Percentiles rank a stretch among this genome's conserved stretches.
Evolutionary conservation across 2,888 invertebrate species (phyloP).

Genomic region (Drosophila infuscata): DNA sequence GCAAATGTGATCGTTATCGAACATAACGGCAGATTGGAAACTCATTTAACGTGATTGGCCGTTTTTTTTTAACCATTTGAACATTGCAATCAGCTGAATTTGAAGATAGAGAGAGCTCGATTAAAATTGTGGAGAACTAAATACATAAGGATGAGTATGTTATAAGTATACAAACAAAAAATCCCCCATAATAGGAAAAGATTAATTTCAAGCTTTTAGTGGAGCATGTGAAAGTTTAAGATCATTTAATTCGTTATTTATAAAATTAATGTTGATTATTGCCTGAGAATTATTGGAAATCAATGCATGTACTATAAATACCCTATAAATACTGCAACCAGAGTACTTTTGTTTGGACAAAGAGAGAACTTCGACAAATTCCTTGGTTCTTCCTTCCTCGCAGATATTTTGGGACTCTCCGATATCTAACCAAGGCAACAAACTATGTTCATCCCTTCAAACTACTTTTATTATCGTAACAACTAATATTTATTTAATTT

Average conservation of each 20-base stretch:
- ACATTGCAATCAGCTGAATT: slow-evolving; percentile 12
- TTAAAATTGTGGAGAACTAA: neutral
- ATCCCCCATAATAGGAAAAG: slow-evolving; percentile 1
- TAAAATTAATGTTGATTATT: neutral
- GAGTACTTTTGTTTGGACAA: neutral
- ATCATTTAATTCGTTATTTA: slow-evolving; percentile 1
- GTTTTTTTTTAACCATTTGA: slow-evolving; percentile 35
- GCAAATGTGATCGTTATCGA: slow-evolving; percentile 39
- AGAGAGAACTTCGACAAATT: neutral
- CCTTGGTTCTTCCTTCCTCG: neutral
- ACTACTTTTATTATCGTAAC: neutral
- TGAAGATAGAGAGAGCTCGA: slow-evolving; percentile 1
- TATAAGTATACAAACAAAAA: neutral
- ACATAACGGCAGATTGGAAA: slow-evolving; percentile 40
- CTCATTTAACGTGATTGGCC: slow-evolving; percentile 46
- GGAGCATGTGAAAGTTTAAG: slow-evolving; percentile 4
- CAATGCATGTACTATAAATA: neutral
- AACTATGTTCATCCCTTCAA: neutral
- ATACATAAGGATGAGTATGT: neutral
- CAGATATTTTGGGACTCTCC: neutral
- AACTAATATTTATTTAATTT: neutral
- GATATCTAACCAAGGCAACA: neutral
- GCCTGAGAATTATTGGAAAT: neutral
- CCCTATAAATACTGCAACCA: neutral
- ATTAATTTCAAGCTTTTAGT: slow-evolving; percentile 10